Base-by-base conservation (phyloP, 2,113 vertebrate species). In the Monarcha castaneiventris region DNA sequence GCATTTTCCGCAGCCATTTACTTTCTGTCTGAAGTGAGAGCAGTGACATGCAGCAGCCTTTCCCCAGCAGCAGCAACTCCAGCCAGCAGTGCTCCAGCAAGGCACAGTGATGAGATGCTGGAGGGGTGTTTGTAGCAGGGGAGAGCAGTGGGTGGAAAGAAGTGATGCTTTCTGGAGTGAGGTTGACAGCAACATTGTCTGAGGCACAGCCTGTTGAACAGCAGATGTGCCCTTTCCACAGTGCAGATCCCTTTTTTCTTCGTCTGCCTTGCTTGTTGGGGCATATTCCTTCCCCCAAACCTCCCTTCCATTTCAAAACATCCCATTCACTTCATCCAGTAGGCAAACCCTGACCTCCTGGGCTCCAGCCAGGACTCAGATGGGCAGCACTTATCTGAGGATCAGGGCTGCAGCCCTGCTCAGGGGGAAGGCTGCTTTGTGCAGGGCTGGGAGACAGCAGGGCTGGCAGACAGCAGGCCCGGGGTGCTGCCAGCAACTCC, bases 91-190 rank as follows among this genome's bases (percentile, higher is more conserved):
- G 51, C n/a, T 90, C 41, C n/a, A 59, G 78, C 43, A 49, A 62
- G 66, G 63, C 71, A 11, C 66, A 10, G 84, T 0, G 2, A 74
- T 51, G 75, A 61, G 63, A 4, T 46, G 84, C 86, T 81, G 84
- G 76, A 78, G 83, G 83, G 93, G 4, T 74, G 66, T 75, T 91
- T 84, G 41, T 59, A 69, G 78, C 83, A 41, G 54, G 21, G 73
- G 33, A 72, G 48, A 72, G 56, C 41, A 39, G 67, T 44, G 91
- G 48, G 63, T 81, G 93, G 84, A 46, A 93, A 75, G 86, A 84
- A 75, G 49, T n/a, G 80, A 48, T 85, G 81, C 73, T 95, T 95
- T 92, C 84, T 91, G 93, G 91, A 82, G 74, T 41, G 75, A 73
- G 18, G 58, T 43, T 91, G 89, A 88, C 78, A 71, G 83, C 43